Evolutionary conservation across 2,113 vertebrate species (phyloP).

Genomic region (Telmatochromis sp.): DNA sequence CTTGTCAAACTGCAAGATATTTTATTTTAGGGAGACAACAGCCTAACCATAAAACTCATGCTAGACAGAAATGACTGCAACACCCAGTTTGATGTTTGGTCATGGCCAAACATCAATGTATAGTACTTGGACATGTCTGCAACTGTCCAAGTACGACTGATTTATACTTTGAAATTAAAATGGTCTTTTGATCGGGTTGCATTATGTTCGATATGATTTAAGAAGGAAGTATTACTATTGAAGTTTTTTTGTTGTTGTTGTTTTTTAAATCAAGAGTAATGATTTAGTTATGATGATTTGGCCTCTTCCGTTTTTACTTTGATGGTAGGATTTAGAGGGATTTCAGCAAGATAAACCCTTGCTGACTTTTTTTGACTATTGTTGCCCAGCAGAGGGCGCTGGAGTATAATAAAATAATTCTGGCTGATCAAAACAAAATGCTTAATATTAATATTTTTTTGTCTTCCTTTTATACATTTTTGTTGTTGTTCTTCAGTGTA

Average conservation of each 20-base stretch:
- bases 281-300: neutral
- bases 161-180: neutral
- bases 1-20: neutral
- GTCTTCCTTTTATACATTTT: neutral
- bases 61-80: neutral
- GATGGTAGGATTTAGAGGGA: neutral
- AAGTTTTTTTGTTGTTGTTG: neutral
- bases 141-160: neutral
- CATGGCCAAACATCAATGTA: neutral
- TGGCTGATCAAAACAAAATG: neutral
- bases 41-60: neutral
- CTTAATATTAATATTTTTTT: neutral
- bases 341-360: neutral
- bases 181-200: neutral
- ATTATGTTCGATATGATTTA: neutral
- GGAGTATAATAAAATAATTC: neutral
- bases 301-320: neutral
- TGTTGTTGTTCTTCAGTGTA: conserved; percentile 74
- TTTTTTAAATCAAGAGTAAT: neutral
- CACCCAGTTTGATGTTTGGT: neutral
- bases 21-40: neutral
- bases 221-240: neutral
- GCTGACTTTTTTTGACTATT: neutral
- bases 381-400: conserved; percentile 58
- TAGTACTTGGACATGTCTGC: neutral